Evolutionary conservation across 1,140 invertebrate species (phyloP).

Genomic region (Tribolium madens): DNA sequence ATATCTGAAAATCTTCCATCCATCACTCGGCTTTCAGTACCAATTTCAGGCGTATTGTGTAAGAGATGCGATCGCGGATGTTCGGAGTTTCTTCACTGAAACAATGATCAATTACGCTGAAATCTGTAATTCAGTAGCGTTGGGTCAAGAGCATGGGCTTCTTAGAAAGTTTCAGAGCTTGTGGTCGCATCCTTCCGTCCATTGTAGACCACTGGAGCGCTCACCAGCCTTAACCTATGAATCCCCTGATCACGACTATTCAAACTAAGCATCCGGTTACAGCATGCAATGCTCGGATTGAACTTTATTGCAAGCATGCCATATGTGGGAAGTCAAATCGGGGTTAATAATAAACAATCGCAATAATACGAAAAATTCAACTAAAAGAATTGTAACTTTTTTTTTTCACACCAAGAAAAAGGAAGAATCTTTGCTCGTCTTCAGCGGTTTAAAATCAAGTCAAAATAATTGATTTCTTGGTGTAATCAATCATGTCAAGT

Average conservation of each 20-base stretch:
- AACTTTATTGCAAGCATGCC: slow-evolving; percentile 52
- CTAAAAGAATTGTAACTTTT: neutral
- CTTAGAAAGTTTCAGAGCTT: slow-evolving; percentile 21
- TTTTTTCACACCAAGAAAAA: neutral
- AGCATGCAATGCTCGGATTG: slow-evolving; percentile 49
- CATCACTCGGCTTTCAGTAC: neutral
- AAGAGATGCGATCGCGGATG: neutral
- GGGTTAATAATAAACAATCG: slow-evolving; percentile 36
- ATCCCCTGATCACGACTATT: slow-evolving; percentile 50
- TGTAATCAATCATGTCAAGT: neutral
- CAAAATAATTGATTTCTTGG: neutral
- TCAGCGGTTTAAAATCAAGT: no score
- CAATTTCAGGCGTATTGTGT: neutral
- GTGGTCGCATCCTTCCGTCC: slow-evolving; percentile 50
- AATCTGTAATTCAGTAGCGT: neutral
- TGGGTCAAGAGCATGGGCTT: slow-evolving; percentile 3
- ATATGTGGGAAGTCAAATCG: slow-evolving; percentile 42
- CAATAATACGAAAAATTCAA: neutral
- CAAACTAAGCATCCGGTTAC: slow-evolving; percentile 51
- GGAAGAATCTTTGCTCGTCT: neutral
- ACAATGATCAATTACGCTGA: no score
- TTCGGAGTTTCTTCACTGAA: no score
- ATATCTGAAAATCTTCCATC: neutral
- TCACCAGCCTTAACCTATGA: slow-evolving; percentile 52
- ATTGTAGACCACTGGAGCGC: slow-evolving; percentile 44